Conservation (phyloP, 2,888 invertebrate genomes). For the Sinelater perroti region DNA sequence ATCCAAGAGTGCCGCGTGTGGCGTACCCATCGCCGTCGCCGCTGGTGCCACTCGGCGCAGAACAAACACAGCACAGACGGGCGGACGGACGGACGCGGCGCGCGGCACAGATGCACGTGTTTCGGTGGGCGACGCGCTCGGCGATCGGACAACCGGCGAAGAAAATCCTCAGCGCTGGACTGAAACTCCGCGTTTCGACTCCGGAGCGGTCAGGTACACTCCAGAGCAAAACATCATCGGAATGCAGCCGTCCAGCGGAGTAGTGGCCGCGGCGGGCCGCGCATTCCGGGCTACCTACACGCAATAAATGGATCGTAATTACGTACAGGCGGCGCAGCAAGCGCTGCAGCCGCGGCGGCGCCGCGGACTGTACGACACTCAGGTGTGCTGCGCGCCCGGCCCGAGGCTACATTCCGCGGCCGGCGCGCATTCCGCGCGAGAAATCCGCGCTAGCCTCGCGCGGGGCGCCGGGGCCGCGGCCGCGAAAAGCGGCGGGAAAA, state of each 20-base stretch:
- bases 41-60: constrained; percentile 27
- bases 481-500: no score
- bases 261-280: constrained; percentile 32
- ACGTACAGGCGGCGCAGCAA: constrained; percentile 51
- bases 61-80: constrained; percentile 45
- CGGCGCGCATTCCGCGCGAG: constrained; percentile 59
- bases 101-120: constrained; percentile 54
- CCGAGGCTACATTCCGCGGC: constrained; percentile 61
- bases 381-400: constrained; percentile 61
- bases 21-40: constrained; percentile 42
- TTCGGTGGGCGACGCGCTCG: constrained; percentile 42
- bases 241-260: constrained; percentile 55
- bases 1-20: constrained; percentile 47
- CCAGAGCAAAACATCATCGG: constrained; percentile 59
- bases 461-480: constrained; percentile 27
- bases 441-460: constrained; percentile 51
- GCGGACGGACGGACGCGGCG: no score
- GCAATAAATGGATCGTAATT: constrained; percentile 48
- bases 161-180: constrained; percentile 55
- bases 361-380: constrained; percentile 57
- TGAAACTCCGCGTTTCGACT: constrained; percentile 56
- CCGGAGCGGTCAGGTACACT: constrained; percentile 61
- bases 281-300: constrained; percentile 38
- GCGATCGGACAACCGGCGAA: constrained; percentile 52
- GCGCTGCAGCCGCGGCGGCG: constrained; percentile 30